Evolutionary conservation across 1,140 invertebrate genomes (phyloP).

Genomic region (Formica selysi): DNA sequence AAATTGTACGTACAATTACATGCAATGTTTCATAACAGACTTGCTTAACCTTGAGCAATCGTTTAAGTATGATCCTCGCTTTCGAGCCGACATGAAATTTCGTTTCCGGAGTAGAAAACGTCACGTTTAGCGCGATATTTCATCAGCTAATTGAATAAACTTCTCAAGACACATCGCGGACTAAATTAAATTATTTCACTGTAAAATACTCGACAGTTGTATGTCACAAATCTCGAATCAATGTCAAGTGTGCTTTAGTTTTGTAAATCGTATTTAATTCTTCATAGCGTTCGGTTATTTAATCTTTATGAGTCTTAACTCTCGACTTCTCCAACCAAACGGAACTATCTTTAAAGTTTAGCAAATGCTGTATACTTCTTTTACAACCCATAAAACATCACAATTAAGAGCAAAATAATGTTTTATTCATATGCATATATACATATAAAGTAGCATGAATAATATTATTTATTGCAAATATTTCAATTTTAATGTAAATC

Average conservation of each 20-base stretch:
- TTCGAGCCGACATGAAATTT: background rate
- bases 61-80: background rate
- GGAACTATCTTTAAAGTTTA: too few relatives aligned
- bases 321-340: background rate
- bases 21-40: background rate
- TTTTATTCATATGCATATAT: too few relatives aligned
- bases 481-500: too few relatives aligned
- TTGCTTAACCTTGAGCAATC: background rate
- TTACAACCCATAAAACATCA: too few relatives aligned
- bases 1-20: background rate
- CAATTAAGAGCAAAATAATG: too few relatives aligned
- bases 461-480: too few relatives aligned
- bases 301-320: background rate
- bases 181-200: conserved; percentile 1
- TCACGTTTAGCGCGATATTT: background rate
- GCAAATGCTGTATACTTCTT: too few relatives aligned
- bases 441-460: too few relatives aligned
- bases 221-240: background rate
- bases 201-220: background rate
- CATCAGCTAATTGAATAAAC: conserved; percentile 9
- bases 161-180: background rate
- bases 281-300: background rate
- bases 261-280: conserved; percentile 8
- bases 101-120: background rate
- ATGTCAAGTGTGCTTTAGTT: background rate